Base-by-base conservation (phyloP, 2,797 vertebrate genomes). In the Etheostoma nigrum region DNA sequence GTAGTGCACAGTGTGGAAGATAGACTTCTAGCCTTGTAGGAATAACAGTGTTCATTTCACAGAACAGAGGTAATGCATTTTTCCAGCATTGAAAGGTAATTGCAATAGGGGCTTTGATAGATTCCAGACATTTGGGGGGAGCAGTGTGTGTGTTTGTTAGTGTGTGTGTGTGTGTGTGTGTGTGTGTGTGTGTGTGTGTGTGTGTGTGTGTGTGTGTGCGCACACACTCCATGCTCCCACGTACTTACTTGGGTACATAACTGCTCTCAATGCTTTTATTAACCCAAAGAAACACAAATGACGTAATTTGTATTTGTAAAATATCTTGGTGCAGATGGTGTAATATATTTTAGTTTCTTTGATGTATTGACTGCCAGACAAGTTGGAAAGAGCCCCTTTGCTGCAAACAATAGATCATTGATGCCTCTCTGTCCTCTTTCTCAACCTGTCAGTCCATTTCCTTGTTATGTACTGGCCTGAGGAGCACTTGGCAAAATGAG, bases 401-500 rank as follows among this genome's bases (percentile, higher is more conserved):
- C 85, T 88, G 72, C 87, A 89, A 84, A 92, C 93, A 90, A 88
- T 92, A 91, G 90, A 92, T 93, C 88, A 91, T 76, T 89, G 90
- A 91, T 90, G 89, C 79, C 70, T 82, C 89, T 76, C 83, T 81
- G 79, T 91, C 86, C 86, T 92, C 84, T 87, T 85, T 91, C 82
- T 90, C 90, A 91, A 92, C 90, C 91, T 93, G 91, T 92, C 93
- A 91, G 84, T 93, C 86, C 84, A 74, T 92, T 93, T 91, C 91
- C 93, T 91, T 92, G 91, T 93, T 94, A 92, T 91, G 88, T 87
- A 72, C 91, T 91, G 89, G 91, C 89, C 91, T 14, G 75, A 90
- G 89, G 90, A 92, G 83, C 86, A 90, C 91, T 93, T 90, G 89
- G 90, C 88, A 89, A 91, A 92, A 89, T 85, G 75, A 89, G 88